Conservation (phyloP, 2,888 invertebrate genomes). For the Pyrgus malvae region DNA sequence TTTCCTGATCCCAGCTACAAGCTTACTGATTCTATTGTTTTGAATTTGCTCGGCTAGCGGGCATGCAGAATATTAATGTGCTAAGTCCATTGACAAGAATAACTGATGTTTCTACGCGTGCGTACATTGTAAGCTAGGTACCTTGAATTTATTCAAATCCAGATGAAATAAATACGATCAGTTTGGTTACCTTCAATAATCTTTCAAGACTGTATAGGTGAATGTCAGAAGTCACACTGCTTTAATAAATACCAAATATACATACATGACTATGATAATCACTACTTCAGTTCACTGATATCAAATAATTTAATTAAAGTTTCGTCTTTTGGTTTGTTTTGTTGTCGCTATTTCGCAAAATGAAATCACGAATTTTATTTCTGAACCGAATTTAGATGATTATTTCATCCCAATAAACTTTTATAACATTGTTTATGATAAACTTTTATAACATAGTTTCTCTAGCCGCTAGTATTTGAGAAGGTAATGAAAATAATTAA, state of each 20-base stretch:
- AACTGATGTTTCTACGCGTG: slow-evolving; percentile 16
- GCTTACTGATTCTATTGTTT: slow-evolving; percentile 27
- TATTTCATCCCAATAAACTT: too few species aligned
- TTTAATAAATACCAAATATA: background rate
- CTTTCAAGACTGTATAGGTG: background rate
- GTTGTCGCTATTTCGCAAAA: too few species aligned
- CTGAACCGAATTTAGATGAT: too few species aligned
- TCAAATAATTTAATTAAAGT: too few species aligned
- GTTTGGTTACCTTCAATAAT: background rate
- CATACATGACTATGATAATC: too few species aligned
- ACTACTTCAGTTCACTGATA: too few species aligned
- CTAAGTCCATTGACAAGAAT: slow-evolving; percentile 19
- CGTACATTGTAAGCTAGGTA: slow-evolving; percentile 5
- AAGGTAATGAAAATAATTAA: too few species aligned
- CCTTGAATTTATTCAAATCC: slow-evolving; percentile 3
- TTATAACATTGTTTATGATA: too few species aligned
- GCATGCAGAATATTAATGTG: slow-evolving; percentile 26
- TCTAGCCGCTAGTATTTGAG: too few species aligned
- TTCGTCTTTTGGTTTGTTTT: too few species aligned
- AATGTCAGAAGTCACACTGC: background rate
- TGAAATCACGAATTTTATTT: too few species aligned
- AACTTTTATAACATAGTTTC: too few species aligned
- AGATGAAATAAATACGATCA: background rate
- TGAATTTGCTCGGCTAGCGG: slow-evolving; percentile 22
- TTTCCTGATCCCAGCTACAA: slow-evolving; percentile 28